phyloP scores from a whole-genome alignment of 2,113 vertebrate species.

The western clawed frog (Xenopus tropicalis) region DNA sequence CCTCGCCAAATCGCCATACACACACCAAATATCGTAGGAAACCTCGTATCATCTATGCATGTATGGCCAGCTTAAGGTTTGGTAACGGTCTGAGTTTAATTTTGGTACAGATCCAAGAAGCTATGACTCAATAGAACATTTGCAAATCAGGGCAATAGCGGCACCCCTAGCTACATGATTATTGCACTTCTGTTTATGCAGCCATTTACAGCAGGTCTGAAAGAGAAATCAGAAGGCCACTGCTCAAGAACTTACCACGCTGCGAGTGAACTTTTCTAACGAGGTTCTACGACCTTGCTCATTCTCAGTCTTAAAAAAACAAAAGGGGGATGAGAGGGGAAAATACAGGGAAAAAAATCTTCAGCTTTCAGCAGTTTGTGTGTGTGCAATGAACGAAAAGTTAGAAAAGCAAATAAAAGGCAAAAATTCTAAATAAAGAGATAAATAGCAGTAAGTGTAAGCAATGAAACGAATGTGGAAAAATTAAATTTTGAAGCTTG shows the following conservation, averaged over 20 bases:
- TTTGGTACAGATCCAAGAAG: no score
- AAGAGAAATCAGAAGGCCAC: slow-evolving; percentile 54
- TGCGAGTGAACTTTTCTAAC: slow-evolving; percentile 98
- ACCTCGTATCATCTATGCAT: no score
- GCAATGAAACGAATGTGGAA: slow-evolving; percentile 44
- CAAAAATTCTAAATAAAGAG: slow-evolving; percentile 33
- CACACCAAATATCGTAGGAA: no score
- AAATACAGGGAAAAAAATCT: slow-evolving; percentile 63
- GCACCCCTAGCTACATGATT: no score
- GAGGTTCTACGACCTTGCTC: slow-evolving; percentile 96
- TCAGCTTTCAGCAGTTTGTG: slow-evolving; percentile 65
- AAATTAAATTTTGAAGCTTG: neutral
- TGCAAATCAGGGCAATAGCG: no score
- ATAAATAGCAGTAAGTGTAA: slow-evolving; percentile 57
- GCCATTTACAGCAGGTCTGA: slow-evolving; percentile 5
- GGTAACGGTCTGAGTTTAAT: no score
- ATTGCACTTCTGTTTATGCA: no score
- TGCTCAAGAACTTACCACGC: slow-evolving; percentile 83
- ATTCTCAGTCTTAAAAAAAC: slow-evolving; percentile 81
- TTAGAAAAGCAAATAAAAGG: slow-evolving; percentile 53
- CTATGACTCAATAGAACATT: no score
- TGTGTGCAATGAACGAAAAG: slow-evolving; percentile 56
- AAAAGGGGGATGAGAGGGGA: slow-evolving; percentile 49
- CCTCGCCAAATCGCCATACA: no score
- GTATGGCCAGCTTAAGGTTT: no score